Conservation (phyloP, 2,888 invertebrate genomes). For the Phengaris alcon region DNA sequence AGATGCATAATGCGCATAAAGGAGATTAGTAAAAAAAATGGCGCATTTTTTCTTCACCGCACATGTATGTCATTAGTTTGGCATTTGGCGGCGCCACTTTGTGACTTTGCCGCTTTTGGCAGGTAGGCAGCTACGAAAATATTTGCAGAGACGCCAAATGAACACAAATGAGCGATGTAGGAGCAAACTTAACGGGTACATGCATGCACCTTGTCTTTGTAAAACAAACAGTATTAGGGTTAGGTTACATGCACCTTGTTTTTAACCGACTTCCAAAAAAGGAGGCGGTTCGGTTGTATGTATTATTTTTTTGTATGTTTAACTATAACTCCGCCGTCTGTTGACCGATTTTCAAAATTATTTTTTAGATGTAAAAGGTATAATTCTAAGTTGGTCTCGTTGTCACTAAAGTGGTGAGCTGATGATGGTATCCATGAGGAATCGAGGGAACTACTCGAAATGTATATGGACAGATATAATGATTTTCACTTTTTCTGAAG, state of each 20-base stretch:
- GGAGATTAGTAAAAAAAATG: conserved; percentile 45
- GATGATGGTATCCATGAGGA: no score
- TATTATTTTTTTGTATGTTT: no score
- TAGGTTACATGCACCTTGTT: conserved; percentile 9
- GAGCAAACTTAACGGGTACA: conserved; percentile 49
- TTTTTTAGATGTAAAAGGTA: no score
- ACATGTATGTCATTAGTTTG: conserved; percentile 75
- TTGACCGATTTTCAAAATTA: no score
- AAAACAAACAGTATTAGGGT: conserved; percentile 10
- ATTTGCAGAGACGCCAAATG: conserved; percentile 66
- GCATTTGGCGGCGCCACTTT: conserved; percentile 51
- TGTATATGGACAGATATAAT: no score
- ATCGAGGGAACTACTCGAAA: no score
- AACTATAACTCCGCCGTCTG: no score
- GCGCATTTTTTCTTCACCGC: conserved; percentile 40
- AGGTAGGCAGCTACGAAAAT: conserved; percentile 72
- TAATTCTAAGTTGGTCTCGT: no score
- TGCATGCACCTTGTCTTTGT: conserved; percentile 7
- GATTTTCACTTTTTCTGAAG: no score
- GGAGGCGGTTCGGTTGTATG: no score
- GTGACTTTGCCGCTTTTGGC: conserved; percentile 73
- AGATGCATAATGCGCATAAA: not conserved
- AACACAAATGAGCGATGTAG: conserved; percentile 76
- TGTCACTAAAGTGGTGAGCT: no score
- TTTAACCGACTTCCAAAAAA: not conserved